Conservation (phyloP, 2,888 invertebrate species). For the Lasioglossum figueresi region DNA sequence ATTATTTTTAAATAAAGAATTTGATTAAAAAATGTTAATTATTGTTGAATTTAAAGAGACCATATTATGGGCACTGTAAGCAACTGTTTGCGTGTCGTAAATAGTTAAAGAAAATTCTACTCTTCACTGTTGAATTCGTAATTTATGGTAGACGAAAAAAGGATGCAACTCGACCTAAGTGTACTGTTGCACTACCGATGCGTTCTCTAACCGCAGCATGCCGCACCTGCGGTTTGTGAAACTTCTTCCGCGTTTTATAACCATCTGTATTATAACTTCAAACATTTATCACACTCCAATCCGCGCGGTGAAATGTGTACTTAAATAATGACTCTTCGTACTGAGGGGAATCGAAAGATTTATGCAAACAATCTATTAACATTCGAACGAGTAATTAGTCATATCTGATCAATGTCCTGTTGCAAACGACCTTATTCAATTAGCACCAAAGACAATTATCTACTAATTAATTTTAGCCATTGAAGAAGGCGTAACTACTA, state of each 20-base stretch:
- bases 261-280: not conserved
- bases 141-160: not conserved
- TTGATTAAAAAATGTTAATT: too few species aligned
- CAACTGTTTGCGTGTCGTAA: not conserved
- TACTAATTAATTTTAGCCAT: not conserved
- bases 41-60: not conserved
- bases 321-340: too few species aligned
- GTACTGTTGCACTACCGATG: constrained; percentile 2
- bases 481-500: not conserved
- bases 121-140: not conserved
- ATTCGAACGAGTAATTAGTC: not conserved
- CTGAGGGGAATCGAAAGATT: too few species aligned
- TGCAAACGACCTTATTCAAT: not conserved
- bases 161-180: not conserved
- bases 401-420: not conserved
- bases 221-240: not conserved
- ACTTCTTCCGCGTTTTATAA: constrained; percentile 30
- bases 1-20: not conserved
- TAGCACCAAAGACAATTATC: not conserved
- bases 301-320: too few species aligned
- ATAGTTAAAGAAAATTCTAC: not conserved
- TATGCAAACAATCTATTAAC: not conserved
- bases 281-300: not conserved
- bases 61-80: not conserved
- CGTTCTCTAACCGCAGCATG: constrained; percentile 29